Percentiles rank a stretch among this genome's conserved stretches.
Evolutionary conservation across 2,888 invertebrate species (phyloP).

Genomic region (Acrobasis suavella): DNA sequence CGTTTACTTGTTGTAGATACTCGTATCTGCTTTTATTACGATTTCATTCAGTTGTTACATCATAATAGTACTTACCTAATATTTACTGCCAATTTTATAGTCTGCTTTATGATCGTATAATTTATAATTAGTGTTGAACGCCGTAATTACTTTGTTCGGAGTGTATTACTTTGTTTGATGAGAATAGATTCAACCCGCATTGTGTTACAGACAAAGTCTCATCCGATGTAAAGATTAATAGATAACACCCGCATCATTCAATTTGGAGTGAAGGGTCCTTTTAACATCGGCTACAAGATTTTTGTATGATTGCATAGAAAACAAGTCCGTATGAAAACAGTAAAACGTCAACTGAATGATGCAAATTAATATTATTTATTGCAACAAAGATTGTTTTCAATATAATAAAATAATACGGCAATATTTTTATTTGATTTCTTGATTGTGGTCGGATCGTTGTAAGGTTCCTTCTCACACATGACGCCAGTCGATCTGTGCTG

Average conservation of each 20-base stretch:
- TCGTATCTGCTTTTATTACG: neutral
- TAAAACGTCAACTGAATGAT: no score
- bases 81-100: neutral
- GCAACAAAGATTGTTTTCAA: no score
- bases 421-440: no score
- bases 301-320: no score
- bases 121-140: neutral
- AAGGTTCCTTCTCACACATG: no score
- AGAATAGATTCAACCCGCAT: neutral
- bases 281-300: no score
- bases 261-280: neutral
- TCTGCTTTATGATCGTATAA: neutral
- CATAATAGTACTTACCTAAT: neutral
- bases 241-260: neutral
- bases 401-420: no score
- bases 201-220: neutral
- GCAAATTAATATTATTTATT: no score
- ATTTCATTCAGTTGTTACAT: neutral
- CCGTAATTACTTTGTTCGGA: neutral
- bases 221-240: neutral
- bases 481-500: no score
- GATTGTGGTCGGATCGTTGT: no score
- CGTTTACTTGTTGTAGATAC: no score
- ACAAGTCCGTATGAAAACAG: no score
- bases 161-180: neutral